Evolutionary conservation across 2,888 invertebrate genomes (phyloP), one percentile per base, ranked within the genome.

Genomic region (Pyrrhosoma nymphula): DNA sequence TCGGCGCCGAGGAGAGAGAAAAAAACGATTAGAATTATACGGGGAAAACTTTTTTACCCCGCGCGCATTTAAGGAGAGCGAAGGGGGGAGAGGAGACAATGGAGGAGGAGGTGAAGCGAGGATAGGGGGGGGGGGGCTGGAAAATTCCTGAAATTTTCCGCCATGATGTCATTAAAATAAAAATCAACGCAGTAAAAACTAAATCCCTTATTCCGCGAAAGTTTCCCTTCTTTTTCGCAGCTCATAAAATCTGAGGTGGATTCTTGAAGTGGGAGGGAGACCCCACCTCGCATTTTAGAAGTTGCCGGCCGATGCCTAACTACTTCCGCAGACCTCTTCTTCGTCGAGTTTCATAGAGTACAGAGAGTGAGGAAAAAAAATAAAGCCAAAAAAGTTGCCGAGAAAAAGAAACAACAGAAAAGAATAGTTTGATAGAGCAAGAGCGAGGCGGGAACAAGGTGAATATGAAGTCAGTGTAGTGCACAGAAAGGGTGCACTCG

Each of bases 291-390:
- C 93, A 39, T 63, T 69, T 93, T 93, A 39, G 93, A 93, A 93
- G 93, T 93, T 93, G 93, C 93, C 93, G 39, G 69, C 93, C 93
- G 69, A 93, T 93, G 63, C 93, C 93, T 93, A 93, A 93, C 93
- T 93, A 93, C 93, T 93, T 93, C 93, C 93, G 93, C 30, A 55
- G 75, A 47, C 69, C 69, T 20, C 35, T 60, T 93, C 93, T 91
- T 93, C 69, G 47, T 47, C 55, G 69, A 93, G 93, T 93, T 93
- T 93, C 69, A 14, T 12, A 39, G 23, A 69, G 93, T 16, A 47
- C n/a, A 47, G 69, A 75, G 69, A 47, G 93, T 12, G 18, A 26
- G 3, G 23, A 10, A 39, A 23, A 91, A 91, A 91, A 69, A 93
- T 18, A 30, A 30, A 26, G 8, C 30, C 60, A 30, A 39, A 56